Base-by-base conservation (phyloP, 2,113 vertebrate genomes). In the Syngnathus typhle region DNA sequence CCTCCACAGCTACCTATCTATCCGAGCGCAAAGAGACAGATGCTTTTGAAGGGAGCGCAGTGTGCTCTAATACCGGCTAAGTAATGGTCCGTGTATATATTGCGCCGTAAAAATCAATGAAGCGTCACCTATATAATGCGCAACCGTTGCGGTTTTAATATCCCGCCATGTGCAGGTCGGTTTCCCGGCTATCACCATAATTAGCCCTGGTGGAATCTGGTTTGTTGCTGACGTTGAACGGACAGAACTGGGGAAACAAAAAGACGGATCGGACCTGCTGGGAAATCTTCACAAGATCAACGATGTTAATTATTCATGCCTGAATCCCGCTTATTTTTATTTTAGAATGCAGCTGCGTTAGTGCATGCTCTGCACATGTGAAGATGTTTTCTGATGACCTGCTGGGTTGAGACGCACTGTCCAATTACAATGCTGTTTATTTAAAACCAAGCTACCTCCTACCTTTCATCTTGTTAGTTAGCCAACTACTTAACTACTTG, bases 251-350 rank as follows among this genome's bases (percentile, higher is more conserved):
- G 61, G 74, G 63, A 78, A 77, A 66, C 19, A 52, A 72, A 52
- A 51, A 79, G 77, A 79, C 27, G 71, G 23, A 41, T 70, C 54
- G n/a, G 49, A 79, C 51, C 80, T 72, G 0, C 68, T 75, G 85
- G 78, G 82, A 83, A 80, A 78, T 83, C 73, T 75, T 55, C 43
- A 65, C 71, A 74, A 77, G 60, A 80, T 73, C 70, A 82, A 83
- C 79, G 68, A 38, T 70, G 70, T 82, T 78, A 82, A 82, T 82
- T 80, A 69, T 73, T 76, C 69, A 85, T 64, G 44, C 13, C 19
- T 41, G 39, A 62, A 44, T 44, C 39, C 21, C n/a, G 6, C 21
- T 43, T 46, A 21, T 41, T 62, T 69, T 72, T 70, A 64, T 55
- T 60, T 64, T 64, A 47, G 7, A 10, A 69, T 19, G 69, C 46